phyloP scores from a whole-genome alignment of 92 coral and sea anemone species.

The Phenganax subtilis region DNA sequence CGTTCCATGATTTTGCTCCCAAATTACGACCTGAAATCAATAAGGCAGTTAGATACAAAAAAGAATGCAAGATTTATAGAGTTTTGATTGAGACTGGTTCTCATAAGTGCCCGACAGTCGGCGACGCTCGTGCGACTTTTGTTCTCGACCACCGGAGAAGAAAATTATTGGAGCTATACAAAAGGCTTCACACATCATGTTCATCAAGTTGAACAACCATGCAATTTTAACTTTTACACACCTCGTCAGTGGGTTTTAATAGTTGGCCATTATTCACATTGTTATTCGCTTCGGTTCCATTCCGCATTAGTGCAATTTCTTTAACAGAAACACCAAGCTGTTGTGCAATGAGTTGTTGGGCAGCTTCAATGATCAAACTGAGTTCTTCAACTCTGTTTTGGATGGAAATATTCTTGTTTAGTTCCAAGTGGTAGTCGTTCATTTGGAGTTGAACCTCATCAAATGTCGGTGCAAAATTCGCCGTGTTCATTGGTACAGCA shows the following conservation, averaged over 20 bases:
- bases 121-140: no score
- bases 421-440: slow-evolving; percentile 48
- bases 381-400: slow-evolving; percentile 54
- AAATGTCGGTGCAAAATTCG: slow-evolving; percentile 49
- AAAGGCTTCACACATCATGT: background rate
- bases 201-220: background rate
- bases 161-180: no score
- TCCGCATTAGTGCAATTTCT: slow-evolving; percentile 47
- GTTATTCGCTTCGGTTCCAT: slow-evolving; percentile 54
- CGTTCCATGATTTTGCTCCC: slow-evolving; percentile 64
- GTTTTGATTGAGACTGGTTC: no score
- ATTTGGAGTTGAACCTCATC: slow-evolving; percentile 43
- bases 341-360: slow-evolving; percentile 47
- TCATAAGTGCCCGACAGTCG: no score
- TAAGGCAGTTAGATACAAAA: background rate
- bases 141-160: no score
- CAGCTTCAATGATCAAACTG: slow-evolving; percentile 45
- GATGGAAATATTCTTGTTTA: slow-evolving; percentile 60
- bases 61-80: background rate
- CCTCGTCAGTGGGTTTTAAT: slow-evolving; percentile 14
- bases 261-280: slow-evolving; percentile 53
- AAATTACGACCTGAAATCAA: slow-evolving; percentile 47
- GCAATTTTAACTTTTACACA: background rate
- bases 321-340: slow-evolving; percentile 51
- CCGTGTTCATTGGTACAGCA: slow-evolving; percentile 59